phyloP scores from a whole-genome alignment of 1,140 invertebrate species.

The Semibalanus balanoides region DNA sequence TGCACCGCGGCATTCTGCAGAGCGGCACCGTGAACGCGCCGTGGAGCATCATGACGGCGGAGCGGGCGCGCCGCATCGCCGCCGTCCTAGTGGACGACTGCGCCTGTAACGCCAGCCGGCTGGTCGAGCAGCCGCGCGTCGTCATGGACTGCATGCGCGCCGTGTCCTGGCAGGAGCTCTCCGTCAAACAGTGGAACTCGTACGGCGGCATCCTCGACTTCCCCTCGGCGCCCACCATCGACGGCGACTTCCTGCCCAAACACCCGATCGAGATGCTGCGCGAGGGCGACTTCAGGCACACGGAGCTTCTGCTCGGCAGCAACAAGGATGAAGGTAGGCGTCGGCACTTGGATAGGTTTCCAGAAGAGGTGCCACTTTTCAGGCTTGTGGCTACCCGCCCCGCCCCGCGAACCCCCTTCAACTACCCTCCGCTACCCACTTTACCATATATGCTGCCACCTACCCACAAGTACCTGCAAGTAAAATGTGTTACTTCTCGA shows the following conservation, averaged over 20 bases:
- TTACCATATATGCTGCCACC: too few species aligned
- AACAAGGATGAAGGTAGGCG: slow-evolving; percentile 78
- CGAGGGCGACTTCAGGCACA: slow-evolving; percentile 63
- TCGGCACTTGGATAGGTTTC: too few species aligned
- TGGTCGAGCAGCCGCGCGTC: slow-evolving; percentile 25
- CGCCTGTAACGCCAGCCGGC: slow-evolving; percentile 58
- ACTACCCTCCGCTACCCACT: too few species aligned
- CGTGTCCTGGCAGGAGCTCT: slow-evolving; percentile 58
- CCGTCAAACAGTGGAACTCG: slow-evolving; percentile 77
- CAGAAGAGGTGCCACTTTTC: too few species aligned
- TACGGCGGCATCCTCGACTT: slow-evolving; percentile 76
- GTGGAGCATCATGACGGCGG: slow-evolving; percentile 73
- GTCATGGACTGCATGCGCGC: slow-evolving; percentile 75
- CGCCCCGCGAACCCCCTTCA: too few species aligned
- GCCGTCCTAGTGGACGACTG: slow-evolving; percentile 60
- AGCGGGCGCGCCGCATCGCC: slow-evolving; percentile 59
- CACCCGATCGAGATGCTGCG: slow-evolving; percentile 65
- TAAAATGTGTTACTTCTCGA: too few species aligned
- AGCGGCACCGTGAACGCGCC: slow-evolving; percentile 74
- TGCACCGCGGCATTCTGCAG: slow-evolving; percentile 45
- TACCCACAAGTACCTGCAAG: too few species aligned
- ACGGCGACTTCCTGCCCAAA: slow-evolving; percentile 65
- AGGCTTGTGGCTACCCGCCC: too few species aligned
- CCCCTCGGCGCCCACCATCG: slow-evolving; percentile 72
- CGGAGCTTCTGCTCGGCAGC: slow-evolving; percentile 70